phyloP scores from a whole-genome alignment of 2,113 vertebrate species.

The Octodon degus region DNA sequence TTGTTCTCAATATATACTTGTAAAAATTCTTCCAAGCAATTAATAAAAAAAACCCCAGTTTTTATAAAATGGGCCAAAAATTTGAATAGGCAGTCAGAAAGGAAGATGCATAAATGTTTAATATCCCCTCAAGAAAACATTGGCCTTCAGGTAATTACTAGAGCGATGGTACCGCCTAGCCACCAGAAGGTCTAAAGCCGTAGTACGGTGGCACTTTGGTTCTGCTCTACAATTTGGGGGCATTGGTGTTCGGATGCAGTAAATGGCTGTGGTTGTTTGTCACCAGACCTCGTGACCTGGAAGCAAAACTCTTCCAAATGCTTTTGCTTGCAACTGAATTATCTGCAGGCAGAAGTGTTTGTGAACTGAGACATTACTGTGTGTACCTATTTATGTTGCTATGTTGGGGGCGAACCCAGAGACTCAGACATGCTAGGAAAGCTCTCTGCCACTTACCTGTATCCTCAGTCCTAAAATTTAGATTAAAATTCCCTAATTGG shows the following conservation, averaged over 20 bases:
- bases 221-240: not conserved
- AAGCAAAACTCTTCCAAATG: not conserved
- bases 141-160: not conserved
- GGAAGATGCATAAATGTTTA: not conserved
- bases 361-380: not conserved
- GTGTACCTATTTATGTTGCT: not conserved
- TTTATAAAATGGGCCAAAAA: not conserved
- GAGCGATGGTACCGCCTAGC: not conserved
- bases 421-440: not conserved
- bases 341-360: not conserved
- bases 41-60: not conserved
- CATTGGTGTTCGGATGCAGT: not conserved
- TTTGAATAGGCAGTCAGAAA: conserved; percentile 5
- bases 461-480: not conserved
- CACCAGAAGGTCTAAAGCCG: not conserved
- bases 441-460: not conserved
- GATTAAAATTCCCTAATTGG: not conserved
- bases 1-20: not conserved
- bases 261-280: not conserved
- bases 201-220: not conserved
- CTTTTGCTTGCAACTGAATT: not conserved
- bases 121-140: not conserved
- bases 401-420: not conserved
- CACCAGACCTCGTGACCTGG: not conserved
- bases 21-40: not conserved